Conservation (phyloP, 2,888 invertebrate species). For the Icerya purchasi region DNA sequence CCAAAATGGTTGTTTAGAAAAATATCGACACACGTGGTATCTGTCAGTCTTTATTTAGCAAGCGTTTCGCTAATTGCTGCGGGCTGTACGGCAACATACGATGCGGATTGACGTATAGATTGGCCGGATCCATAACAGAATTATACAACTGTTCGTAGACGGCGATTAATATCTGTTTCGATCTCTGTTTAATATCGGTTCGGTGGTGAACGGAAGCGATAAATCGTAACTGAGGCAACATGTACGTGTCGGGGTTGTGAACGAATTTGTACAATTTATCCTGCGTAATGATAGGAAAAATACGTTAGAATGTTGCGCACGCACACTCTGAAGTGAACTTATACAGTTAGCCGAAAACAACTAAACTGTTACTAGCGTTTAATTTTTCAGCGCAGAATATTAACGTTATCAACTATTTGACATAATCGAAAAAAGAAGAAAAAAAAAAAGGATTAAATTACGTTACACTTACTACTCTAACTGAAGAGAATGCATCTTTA, state of each 20-base stretch:
- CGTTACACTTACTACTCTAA: no score
- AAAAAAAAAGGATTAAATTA: no score
- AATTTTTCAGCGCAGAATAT: no score
- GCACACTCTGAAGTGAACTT: no score
- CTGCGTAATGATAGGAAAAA: slow-evolving; percentile 27
- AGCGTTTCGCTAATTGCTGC: background rate
- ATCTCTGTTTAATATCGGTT: slow-evolving; percentile 46
- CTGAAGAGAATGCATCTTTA: no score
- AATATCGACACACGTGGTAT: no score
- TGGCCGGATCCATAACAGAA: slow-evolving; percentile 51
- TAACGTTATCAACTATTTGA: no score
- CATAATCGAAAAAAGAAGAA: no score
- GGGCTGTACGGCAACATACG: background rate
- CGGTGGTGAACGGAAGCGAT: slow-evolving; percentile 60
- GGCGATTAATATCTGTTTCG: slow-evolving; percentile 67
- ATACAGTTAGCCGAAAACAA: no score
- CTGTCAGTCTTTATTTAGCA: background rate
- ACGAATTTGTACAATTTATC: slow-evolving; percentile 73
- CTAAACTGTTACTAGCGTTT: no score
- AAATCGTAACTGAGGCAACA: slow-evolving; percentile 66
- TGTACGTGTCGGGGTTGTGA: slow-evolving; percentile 57
- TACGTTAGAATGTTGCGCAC: background rate
- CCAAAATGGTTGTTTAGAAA: no score
- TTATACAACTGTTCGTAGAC: slow-evolving; percentile 72
- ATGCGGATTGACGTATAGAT: slow-evolving; percentile 50